Percentiles rank a stretch among this genome's conserved stretches.
These are phyloP conservation scores for Allobates femoralis DNA, from an alignment of 2,797 vertebrate genomes.

Conservation along the genomic window DNA sequence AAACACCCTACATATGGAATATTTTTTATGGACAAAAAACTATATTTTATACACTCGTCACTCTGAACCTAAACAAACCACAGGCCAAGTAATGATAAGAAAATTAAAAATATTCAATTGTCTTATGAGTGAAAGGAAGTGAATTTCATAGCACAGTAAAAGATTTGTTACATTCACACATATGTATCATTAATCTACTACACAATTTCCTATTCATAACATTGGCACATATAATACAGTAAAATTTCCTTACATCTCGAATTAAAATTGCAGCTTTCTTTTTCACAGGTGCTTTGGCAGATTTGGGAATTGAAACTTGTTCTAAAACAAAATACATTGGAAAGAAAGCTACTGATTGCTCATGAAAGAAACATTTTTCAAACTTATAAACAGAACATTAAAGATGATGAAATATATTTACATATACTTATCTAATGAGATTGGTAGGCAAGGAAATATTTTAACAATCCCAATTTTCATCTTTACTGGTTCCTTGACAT, in stretches of 20 bases:
- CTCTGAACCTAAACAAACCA: too few species aligned
- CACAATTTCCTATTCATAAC: neutral
- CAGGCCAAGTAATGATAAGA: neutral
- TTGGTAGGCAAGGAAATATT: conserved; percentile 61
- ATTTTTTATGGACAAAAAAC: too few species aligned
- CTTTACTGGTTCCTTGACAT: conserved; percentile 59
- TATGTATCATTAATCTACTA: neutral
- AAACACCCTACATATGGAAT: too few species aligned
- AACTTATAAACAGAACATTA: conserved; percentile 47
- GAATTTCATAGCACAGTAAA: neutral
- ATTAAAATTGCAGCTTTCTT: conserved; percentile 50
- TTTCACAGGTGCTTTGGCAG: conserved; percentile 23
- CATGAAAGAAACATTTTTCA: conserved; percentile 54
- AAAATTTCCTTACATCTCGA: conserved; percentile 39
- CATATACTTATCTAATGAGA: conserved; percentile 65
- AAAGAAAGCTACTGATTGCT: conserved; percentile 62
- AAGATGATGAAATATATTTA: conserved; percentile 62
- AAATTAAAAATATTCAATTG: neutral
- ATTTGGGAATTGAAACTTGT: conserved; percentile 30
- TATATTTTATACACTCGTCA: too few species aligned
- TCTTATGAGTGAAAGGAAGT: neutral
- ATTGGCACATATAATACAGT: neutral
- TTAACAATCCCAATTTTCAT: conserved; percentile 63
- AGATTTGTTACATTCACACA: neutral
- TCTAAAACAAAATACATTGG: conserved; percentile 55